Evolutionary conservation across 2,797 vertebrate genomes (phyloP).

Genomic region (Diglossa cyanea): DNA sequence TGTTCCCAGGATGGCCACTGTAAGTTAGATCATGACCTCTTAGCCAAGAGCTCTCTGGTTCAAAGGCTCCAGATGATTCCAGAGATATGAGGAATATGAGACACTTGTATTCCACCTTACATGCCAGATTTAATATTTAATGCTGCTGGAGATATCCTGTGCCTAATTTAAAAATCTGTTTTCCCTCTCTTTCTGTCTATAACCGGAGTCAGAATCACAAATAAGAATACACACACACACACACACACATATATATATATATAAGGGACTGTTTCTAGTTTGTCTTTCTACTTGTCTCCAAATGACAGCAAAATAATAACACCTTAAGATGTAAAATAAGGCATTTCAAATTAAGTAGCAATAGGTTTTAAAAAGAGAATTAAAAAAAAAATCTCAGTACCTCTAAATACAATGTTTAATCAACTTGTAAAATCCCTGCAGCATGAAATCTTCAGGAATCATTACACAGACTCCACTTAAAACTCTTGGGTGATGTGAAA

Average conservation of each 20-base stretch:
- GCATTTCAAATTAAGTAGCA: neutral
- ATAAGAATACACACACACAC: neutral
- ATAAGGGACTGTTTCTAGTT: neutral
- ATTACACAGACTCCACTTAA: neutral
- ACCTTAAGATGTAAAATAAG: neutral
- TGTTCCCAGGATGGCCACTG: neutral
- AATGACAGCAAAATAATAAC: neutral
- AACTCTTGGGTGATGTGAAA: neutral
- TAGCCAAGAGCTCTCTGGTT: neutral
- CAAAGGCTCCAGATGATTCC: neutral
- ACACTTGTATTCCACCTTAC: neutral
- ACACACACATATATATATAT: neutral
- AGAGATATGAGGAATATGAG: neutral
- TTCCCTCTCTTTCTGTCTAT: neutral
- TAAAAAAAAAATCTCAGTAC: neutral
- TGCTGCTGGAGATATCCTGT: neutral
- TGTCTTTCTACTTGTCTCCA: neutral
- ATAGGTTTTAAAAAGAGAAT: neutral
- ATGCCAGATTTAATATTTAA: neutral
- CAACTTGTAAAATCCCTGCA: neutral
- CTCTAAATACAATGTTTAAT: neutral
- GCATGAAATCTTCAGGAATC: neutral
- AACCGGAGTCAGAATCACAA: neutral
- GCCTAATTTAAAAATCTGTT: neutral
- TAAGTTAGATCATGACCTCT: neutral